Conservation (phyloP, 2,888 invertebrate species). For the Parnassius apollo region DNA sequence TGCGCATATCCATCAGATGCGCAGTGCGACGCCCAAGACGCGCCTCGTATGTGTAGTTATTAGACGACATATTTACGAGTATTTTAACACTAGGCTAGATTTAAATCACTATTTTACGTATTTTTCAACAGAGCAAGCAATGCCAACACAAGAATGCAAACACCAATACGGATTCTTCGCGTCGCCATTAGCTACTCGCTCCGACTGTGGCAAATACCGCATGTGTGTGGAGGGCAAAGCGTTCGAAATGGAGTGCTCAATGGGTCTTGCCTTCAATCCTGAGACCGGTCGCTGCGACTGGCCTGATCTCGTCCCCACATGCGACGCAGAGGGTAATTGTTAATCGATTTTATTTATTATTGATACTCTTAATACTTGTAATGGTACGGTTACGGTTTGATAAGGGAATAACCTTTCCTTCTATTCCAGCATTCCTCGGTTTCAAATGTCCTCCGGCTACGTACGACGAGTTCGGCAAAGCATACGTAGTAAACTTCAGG, state of each 20-base stretch:
- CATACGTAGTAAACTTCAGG: constrained; percentile 48
- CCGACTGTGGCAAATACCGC: constrained; percentile 87
- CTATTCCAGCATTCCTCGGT: constrained; percentile 52
- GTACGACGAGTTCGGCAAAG: constrained; percentile 40
- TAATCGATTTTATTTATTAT: background rate
- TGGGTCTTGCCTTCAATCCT: constrained; percentile 88
- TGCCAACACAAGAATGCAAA: constrained; percentile 86
- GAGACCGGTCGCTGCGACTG: constrained; percentile 88
- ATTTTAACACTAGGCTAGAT: background rate
- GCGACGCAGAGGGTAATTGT: constrained; percentile 79
- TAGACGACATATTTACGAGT: background rate
- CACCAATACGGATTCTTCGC: constrained; percentile 90
- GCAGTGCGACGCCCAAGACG: constrained; percentile 73
- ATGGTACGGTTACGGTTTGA: background rate
- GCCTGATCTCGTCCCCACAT: constrained; percentile 88
- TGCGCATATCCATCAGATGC: constrained; percentile 92
- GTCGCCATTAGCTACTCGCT: constrained; percentile 39
- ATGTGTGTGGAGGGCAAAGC: constrained; percentile 87
- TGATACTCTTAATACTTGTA: background rate
- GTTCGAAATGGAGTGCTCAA: constrained; percentile 84
- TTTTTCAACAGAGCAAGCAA: constrained; percentile 79
- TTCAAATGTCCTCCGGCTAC: constrained; percentile 53
- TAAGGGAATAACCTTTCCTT: background rate
- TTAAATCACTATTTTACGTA: background rate
- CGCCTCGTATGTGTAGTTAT: constrained; percentile 75